Conservation (phyloP, 2,888 invertebrate genomes). For the Tethea ocularis region DNA sequence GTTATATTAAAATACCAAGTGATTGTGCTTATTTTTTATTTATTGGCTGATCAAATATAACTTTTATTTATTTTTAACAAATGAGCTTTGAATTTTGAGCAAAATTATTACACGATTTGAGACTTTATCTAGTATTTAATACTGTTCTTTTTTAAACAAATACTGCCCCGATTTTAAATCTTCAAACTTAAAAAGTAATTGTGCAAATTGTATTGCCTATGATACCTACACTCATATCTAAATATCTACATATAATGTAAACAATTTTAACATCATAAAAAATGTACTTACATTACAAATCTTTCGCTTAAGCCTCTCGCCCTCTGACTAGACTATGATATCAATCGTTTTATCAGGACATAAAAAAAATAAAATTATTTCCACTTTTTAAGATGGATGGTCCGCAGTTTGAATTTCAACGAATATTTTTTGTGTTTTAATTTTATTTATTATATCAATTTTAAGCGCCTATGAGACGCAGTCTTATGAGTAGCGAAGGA, state of each 20-base stretch:
- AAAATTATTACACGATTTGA: slow-evolving; percentile 14
- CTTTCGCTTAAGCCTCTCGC: slow-evolving; percentile 17
- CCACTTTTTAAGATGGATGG: too few relatives aligned
- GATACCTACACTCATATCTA: neutral
- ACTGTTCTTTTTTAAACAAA: slow-evolving; percentile 3
- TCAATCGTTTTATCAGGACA: neutral
- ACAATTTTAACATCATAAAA: slow-evolving; percentile 2
- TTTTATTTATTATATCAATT: too few relatives aligned
- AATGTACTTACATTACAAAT: slow-evolving; percentile 6
- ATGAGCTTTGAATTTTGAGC: slow-evolving; percentile 27
- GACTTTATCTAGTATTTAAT: slow-evolving; percentile 16
- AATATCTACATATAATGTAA: neutral
- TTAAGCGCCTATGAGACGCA: too few relatives aligned
- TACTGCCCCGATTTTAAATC: neutral
- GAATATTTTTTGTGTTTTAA: too few relatives aligned
- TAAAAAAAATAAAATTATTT: too few relatives aligned
- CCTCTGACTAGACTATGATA: slow-evolving; percentile 9
- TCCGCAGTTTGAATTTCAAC: neutral
- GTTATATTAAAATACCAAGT: neutral
- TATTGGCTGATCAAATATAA: slow-evolving; percentile 8
- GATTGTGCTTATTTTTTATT: neutral
- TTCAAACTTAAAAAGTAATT: neutral
- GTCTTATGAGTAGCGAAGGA: too few relatives aligned
- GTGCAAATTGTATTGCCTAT: neutral
- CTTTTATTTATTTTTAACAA: slow-evolving; percentile 3